phyloP scores from a whole-genome alignment of 2,113 vertebrate species.

The Prionailurus viverrinus region DNA sequence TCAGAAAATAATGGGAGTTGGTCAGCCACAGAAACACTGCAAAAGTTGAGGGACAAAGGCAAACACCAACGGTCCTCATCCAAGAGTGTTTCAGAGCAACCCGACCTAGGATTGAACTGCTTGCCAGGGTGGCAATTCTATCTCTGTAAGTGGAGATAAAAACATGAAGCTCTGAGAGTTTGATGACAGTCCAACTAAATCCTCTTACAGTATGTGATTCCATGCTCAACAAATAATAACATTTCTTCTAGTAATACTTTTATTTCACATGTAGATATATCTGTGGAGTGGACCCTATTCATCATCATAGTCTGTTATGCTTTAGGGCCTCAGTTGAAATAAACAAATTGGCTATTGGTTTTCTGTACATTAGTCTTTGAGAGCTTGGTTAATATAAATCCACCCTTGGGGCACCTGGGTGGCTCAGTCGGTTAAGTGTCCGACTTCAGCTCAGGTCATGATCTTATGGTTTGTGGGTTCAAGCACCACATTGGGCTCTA shows the following conservation, averaged over 20 bases:
- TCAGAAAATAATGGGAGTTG: background rate
- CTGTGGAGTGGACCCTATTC: background rate
- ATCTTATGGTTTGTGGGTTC: too few relatives aligned
- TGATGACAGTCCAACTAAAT: background rate
- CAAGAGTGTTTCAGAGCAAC: background rate
- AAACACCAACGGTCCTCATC: background rate
- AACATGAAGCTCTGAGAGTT: background rate
- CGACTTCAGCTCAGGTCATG: too few relatives aligned
- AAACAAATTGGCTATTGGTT: background rate
- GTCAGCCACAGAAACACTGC: background rate
- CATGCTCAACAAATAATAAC: background rate
- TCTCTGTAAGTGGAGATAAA: background rate
- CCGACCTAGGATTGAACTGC: background rate
- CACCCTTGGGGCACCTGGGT: background rate
- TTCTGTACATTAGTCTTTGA: background rate
- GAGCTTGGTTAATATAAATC: conserved; percentile 7
- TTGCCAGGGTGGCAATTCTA: background rate
- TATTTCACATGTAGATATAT: background rate
- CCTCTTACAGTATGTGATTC: background rate
- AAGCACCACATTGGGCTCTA: too few relatives aligned
- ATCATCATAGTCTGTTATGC: background rate
- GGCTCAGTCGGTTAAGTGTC: too few relatives aligned
- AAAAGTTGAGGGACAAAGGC: background rate
- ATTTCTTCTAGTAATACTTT: conserved; percentile 7
- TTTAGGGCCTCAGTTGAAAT: background rate